These are phyloP conservation scores for Raja brachyura DNA, from an alignment of 2,113 vertebrate species.

Conservation along the genomic window DNA sequence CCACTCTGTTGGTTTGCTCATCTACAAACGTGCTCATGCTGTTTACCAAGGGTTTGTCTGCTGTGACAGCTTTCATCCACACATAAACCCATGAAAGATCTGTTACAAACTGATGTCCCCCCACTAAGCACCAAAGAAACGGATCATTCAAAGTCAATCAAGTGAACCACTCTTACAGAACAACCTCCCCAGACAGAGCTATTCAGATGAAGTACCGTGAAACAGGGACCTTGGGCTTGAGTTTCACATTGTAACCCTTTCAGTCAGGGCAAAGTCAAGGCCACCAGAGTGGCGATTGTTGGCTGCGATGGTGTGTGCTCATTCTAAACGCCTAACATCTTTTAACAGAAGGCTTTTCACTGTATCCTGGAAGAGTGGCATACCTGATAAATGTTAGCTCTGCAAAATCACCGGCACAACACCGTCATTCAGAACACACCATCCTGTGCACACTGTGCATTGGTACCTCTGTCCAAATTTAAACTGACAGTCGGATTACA, in stretches of 20 bases:
- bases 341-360: constrained; percentile 29
- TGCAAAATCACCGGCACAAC: neutral
- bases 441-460: neutral
- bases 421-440: neutral
- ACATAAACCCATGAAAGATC: constrained; percentile 87
- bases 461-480: neutral
- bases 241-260: constrained; percentile 80
- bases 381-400: constrained; percentile 17
- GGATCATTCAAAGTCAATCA: constrained; percentile 89
- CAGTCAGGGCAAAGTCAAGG: constrained; percentile 68
- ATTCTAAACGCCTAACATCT: neutral
- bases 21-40: constrained; percentile 98
- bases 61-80: constrained; percentile 94
- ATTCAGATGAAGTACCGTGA: constrained; percentile 73
- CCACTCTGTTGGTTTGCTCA: constrained; percentile 88
- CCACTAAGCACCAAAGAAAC: constrained; percentile 86
- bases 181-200: constrained; percentile 82
- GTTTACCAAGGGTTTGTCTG: constrained; percentile 97
- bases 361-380: neutral
- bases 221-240: constrained; percentile 64
- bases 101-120: constrained; percentile 88
- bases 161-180: constrained; percentile 90
- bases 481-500: constrained; percentile 26
- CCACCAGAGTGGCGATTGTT: constrained; percentile 81
- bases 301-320: constrained; percentile 18